phyloP scores from a whole-genome alignment of 2,888 invertebrate genomes.

The Troglohyphantes excavatus region DNA sequence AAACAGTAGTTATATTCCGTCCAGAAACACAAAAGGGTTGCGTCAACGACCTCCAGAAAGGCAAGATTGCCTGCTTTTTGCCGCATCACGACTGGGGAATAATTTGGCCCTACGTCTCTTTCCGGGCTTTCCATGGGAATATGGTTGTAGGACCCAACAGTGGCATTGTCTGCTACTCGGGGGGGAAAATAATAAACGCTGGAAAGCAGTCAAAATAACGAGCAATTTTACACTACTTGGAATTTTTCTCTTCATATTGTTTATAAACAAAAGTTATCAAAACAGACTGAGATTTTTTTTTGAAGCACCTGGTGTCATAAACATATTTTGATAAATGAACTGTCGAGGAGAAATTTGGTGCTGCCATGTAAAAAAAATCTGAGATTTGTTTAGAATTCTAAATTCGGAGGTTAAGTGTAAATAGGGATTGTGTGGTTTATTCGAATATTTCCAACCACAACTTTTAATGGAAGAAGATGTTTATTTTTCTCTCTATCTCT shows the following conservation, averaged over 20 bases:
- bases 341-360: too few relatives aligned
- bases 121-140: background rate
- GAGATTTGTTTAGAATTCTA: too few relatives aligned
- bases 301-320: too few relatives aligned
- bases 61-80: constrained; percentile 13
- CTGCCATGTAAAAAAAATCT: too few relatives aligned
- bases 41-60: constrained; percentile 31
- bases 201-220: background rate
- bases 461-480: too few relatives aligned
- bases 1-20: constrained; percentile 29
- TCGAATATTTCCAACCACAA: too few relatives aligned
- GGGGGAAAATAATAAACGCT: background rate
- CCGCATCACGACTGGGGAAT: constrained; percentile 46
- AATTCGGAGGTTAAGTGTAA: too few relatives aligned
- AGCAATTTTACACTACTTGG: constrained; percentile 10
- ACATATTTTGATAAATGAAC: too few relatives aligned
- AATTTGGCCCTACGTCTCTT: constrained; percentile 20
- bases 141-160: background rate
- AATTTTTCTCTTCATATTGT: background rate
- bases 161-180: constrained; percentile 25
- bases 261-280: too few relatives aligned
- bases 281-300: too few relatives aligned
- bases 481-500: too few relatives aligned
- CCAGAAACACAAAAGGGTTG: background rate
- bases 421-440: too few relatives aligned